Base-by-base conservation (phyloP, 2,797 vertebrate species). In the Silurus aristotelis region DNA sequence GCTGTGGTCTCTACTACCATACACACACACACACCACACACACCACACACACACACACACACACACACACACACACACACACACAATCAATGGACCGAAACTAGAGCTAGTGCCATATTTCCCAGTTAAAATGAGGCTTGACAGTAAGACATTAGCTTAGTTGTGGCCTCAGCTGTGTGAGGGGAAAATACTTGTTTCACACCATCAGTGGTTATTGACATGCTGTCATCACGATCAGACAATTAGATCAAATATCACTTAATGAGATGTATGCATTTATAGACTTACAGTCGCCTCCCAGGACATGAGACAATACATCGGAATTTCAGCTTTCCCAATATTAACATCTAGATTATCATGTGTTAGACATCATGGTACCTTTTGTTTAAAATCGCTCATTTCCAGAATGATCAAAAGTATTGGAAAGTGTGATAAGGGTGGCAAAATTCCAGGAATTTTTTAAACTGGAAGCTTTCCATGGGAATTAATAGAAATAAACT, bases 141-240 rank as follows among this genome's bases (percentile, higher is more conserved):
- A 89, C 89, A 89, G 89, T 67, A 80, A 31, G 83, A 56, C 88
- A 88, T 90, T 89, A 85, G 88, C 90, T 90, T 84, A 31, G 94
- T 94, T 94, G 95, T 94, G 96, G 94, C 93, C 94, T 92, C 91
- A 92, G 87, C 90, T 94, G 78, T 67, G 56, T 46, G 58, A 67
- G 64, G 73, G 67, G 80, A 88, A 92, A 89, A 80, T 79, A 63
- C 91, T 90, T 92, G 94, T 94, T 93, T 93, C 92, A 94, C 93
- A 95, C 92, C 91, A 93, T 95, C 94, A 95, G 94, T 93, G 93
- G 92, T 91, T 95, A 96, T 95, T 95, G 95, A 95, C 95, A 95
- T 52, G 92, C 90, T 92, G 89, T 93, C 92, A 93, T 94, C 95
- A 94, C 94, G 25, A 63, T 85, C 78, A 73, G 58, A 48, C 48